A percentile compares a stretch with the other conserved stretches of the same genome.
Evolutionary conservation across 1,140 invertebrate species (phyloP).

Genomic region (Babylonia areolata): DNA sequence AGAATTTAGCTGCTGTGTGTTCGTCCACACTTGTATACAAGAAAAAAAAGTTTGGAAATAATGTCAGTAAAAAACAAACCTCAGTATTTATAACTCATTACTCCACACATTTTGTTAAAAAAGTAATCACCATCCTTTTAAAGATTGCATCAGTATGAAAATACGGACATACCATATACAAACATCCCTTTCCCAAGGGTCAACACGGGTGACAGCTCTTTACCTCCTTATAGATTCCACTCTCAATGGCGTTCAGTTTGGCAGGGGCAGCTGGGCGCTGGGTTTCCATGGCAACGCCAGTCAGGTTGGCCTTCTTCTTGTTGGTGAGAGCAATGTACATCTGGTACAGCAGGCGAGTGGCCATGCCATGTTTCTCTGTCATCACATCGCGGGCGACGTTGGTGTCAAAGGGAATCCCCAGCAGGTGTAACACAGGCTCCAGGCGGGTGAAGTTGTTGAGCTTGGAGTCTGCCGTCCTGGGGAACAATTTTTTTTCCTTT

Average conservation of each 20-base stretch:
- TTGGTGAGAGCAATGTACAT: conserved; percentile 75
- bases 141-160: too few species aligned
- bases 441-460: conserved; percentile 76
- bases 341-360: conserved; percentile 74
- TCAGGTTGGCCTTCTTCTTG: conserved; percentile 75
- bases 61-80: too few species aligned
- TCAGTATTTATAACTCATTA: too few species aligned
- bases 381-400: conserved; percentile 74
- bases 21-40: too few species aligned
- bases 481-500: conserved; percentile 1
- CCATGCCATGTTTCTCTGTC: conserved; percentile 73
- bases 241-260: conserved; percentile 73
- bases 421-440: conserved; percentile 72
- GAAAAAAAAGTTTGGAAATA: too few species aligned
- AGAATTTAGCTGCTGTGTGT: too few species aligned
- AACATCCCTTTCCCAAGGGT: background rate
- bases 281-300: conserved; percentile 76
- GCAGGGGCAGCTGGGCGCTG: conserved; percentile 74
- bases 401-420: conserved; percentile 76
- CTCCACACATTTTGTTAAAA: too few species aligned
- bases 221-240: conserved; percentile 74
- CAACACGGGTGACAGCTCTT: background rate
- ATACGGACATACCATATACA: too few species aligned
- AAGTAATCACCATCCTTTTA: too few species aligned
- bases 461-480: conserved; percentile 74